Evolutionary conservation across 2,113 vertebrate species (phyloP).

Genomic region (Centropristis striata): DNA sequence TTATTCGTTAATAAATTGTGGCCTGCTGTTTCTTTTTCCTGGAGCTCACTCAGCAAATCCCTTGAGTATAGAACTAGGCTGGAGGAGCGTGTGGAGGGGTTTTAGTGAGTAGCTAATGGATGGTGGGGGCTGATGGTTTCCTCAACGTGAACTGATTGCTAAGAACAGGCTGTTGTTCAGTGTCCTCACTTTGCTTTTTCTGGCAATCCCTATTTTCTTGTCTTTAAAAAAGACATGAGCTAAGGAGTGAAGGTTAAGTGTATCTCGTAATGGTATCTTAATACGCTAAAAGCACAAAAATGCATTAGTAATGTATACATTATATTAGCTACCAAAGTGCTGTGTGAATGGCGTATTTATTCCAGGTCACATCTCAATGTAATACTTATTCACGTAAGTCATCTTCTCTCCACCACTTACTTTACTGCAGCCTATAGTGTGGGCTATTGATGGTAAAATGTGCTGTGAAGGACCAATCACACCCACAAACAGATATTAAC

Average conservation of each 20-base stretch:
- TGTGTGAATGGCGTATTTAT: background rate
- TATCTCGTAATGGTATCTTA: constrained; percentile 6
- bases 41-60: constrained; percentile 69
- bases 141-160: constrained; percentile 35
- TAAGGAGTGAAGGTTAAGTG: constrained; percentile 14
- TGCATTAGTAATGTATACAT: constrained; percentile 12
- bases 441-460: constrained; percentile 84
- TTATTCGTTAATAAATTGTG: constrained; percentile 78
- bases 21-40: constrained; percentile 57
- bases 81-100: constrained; percentile 67
- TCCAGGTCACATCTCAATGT: constrained; percentile 24
- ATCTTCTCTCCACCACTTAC: constrained; percentile 60
- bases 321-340: background rate
- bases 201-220: constrained; percentile 7
- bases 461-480: constrained; percentile 82
- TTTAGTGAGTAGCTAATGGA: constrained; percentile 68
- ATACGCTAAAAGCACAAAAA: constrained; percentile 43
- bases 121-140: constrained; percentile 26
- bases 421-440: constrained; percentile 79
- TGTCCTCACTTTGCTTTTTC: constrained; percentile 1
- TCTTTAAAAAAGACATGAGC: constrained; percentile 31
- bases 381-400: constrained; percentile 20
- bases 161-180: constrained; percentile 11
- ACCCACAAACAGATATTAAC: constrained; percentile 89
- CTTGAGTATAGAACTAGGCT: constrained; percentile 51